Evolutionary conservation across 2,113 vertebrate genomes (phyloP), one percentile per base, ranked within the genome.

Genomic region (Neodontobutis hainanensis): DNA sequence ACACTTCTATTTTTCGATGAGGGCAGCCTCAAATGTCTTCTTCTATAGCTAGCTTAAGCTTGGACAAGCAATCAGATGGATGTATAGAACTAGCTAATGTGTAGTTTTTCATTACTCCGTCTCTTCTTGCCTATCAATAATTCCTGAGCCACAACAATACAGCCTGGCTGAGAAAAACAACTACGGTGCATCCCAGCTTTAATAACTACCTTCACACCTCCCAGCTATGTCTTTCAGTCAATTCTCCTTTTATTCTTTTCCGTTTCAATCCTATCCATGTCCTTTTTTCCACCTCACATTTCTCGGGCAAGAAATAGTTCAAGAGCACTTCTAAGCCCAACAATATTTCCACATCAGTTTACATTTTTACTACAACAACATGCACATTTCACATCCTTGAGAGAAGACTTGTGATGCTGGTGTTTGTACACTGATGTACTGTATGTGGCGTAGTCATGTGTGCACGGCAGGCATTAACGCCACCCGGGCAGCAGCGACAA

Each of bases 151-250:
- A 77, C 74, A 83, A 83, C 79, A 82, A 78, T 82, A 59, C 52
- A 61, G 69, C 66, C 62, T 2, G 73, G 58, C 70, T 44, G 80
- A 79, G 65, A 85, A 77, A 88, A 88, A 87, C 86, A 87, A 82
- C 78, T 58, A 38, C 42, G 61, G 83, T 65, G 79, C 73, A 79
- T 64, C 71, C 68, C 61, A 63, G 67, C 83, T 86, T 88, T 90
- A 87, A 90, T 89, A 88, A 85, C 86, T 53, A 72, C 81, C 65
- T 70, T 86, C 72, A 79, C 69, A 77, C 80, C 85, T 86, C 48
- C 58, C 55, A 82, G 85, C 83, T 78, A 82, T 80, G 53, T 73
- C 67, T 77, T 80, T 74, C 64, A 55, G 51, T 75, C 65, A 52
- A 53, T 75, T 74, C 70, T 34, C 61, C 56, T 58, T 68, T 38